Percentiles rank a stretch among this genome's conserved stretches.
phyloP scores from a whole-genome alignment of 2,797 vertebrate species.

The Anguilla obscura region DNA sequence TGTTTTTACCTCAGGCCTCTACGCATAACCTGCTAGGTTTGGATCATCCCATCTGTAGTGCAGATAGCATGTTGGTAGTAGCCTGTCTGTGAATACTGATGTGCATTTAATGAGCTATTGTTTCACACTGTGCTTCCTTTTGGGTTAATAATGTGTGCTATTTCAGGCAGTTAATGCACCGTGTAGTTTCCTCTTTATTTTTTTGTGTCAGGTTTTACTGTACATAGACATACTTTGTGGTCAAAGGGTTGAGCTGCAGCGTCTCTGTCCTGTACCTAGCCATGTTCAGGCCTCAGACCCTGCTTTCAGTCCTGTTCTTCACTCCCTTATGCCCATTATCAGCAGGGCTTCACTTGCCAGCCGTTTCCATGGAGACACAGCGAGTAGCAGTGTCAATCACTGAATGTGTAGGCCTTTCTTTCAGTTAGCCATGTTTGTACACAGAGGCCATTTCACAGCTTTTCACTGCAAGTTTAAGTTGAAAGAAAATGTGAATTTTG shows the following conservation, averaged over 20 bases:
- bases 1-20: not conserved
- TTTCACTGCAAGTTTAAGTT: constrained; percentile 35
- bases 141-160: not conserved
- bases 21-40: not conserved
- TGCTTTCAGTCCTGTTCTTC: not conserved
- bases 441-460: constrained; percentile 50
- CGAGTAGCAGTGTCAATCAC: constrained; percentile 34
- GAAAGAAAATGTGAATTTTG: not conserved
- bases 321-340: constrained; percentile 11
- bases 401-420: constrained; percentile 25
- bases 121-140: not conserved
- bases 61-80: not conserved
- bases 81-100: not conserved
- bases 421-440: constrained; percentile 42
- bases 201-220: not conserved
- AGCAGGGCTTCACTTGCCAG: constrained; percentile 21
- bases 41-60: no score
- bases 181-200: not conserved
- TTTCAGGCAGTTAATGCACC: not conserved
- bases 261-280: not conserved
- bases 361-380: constrained; percentile 33
- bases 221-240: not conserved
- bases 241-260: not conserved
- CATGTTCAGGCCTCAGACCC: not conserved
- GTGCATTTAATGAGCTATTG: not conserved